A percentile compares a stretch with the other conserved stretches of the same genome.
Conservation (phyloP, 53 echinoderm and acorn worm species). For the Henricia sp. region DNA sequence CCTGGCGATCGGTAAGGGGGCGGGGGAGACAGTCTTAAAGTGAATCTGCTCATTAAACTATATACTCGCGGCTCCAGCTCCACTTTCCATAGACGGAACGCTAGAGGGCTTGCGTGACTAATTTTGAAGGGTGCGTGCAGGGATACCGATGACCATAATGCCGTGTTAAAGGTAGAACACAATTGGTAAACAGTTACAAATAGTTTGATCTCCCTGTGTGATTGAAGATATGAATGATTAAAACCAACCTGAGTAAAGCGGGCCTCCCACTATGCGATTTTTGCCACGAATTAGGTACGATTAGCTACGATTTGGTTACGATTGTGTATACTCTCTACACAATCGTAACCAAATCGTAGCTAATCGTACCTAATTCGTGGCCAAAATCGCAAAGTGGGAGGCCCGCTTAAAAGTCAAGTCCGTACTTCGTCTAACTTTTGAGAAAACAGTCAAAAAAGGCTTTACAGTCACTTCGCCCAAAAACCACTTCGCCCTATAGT, state of each 20-base stretch:
- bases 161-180: not conserved
- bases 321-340: not conserved
- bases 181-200: no score
- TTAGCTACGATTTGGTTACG: not conserved
- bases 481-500: no score
- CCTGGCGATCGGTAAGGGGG: not conserved
- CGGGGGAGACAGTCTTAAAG: not conserved
- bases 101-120: conserved; percentile 18
- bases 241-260: not conserved
- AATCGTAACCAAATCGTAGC: not conserved
- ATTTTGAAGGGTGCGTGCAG: conserved; percentile 24
- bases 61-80: conserved; percentile 6
- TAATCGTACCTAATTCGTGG: not conserved
- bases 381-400: no score
- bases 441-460: no score
- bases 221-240: not conserved
- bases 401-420: no score
- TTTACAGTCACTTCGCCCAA: no score
- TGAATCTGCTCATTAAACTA: not conserved
- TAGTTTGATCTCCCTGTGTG: not conserved
- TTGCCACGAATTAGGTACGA: not conserved
- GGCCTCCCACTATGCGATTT: not conserved
- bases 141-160: not conserved
- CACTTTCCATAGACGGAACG: not conserved
- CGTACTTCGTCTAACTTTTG: no score